Percentiles rank a stretch among this genome's conserved stretches.
Evolutionary conservation across 2,888 invertebrate species (phyloP).

Genomic region (Agrochola lota): DNA sequence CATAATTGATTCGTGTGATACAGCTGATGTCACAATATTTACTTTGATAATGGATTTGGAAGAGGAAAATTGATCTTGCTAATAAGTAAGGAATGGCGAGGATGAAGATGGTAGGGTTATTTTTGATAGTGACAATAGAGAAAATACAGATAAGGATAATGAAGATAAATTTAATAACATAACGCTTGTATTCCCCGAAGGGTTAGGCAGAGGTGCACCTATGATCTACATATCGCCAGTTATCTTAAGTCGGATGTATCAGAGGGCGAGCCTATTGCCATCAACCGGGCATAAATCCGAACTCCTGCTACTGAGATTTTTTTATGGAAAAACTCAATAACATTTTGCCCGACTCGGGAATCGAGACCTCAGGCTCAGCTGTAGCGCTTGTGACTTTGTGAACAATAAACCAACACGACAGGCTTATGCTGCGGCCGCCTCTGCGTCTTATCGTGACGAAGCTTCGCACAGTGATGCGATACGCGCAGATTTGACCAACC

Average conservation of each 20-base stretch:
- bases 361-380: neutral
- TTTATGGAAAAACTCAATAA: neutral
- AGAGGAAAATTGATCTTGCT: slow-evolving; percentile 8
- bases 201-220: neutral
- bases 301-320: neutral
- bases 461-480: too few species aligned
- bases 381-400: neutral
- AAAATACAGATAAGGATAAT: neutral
- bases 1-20: slow-evolving; percentile 55
- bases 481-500: too few species aligned
- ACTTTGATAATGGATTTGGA: slow-evolving; percentile 45
- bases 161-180: neutral
- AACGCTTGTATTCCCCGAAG: neutral
- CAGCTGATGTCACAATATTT: slow-evolving; percentile 51
- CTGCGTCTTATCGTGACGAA: too few species aligned
- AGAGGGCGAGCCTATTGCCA: neutral
- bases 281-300: neutral
- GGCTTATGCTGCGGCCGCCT: neutral
- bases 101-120: slow-evolving; percentile 26
- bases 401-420: neutral
- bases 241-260: neutral
- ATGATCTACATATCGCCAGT: neutral
- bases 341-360: neutral
- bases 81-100: neutral
- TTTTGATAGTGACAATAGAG: neutral